Percentiles rank a stretch among this genome's conserved stretches.
Evolutionary conservation across 2,113 vertebrate genomes (phyloP).

Genomic region (Callopanchax toddi): DNA sequence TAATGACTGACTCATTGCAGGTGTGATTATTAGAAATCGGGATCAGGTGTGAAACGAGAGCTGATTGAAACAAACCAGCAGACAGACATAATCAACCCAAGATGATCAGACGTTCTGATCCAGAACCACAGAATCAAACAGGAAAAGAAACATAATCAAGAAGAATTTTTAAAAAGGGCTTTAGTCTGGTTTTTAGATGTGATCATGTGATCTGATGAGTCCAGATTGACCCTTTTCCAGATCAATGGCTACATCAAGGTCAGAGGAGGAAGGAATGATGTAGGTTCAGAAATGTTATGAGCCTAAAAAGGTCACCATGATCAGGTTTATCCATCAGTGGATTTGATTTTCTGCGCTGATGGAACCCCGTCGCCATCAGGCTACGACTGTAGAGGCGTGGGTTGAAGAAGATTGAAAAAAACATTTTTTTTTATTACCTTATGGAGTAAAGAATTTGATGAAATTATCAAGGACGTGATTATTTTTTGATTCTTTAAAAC

Average conservation of each 20-base stretch:
- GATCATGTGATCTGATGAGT: background rate
- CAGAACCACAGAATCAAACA: too few species aligned
- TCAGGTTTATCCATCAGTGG: background rate
- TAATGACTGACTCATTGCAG: too few species aligned
- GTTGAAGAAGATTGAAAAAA: background rate
- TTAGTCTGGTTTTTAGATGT: background rate
- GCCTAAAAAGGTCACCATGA: background rate
- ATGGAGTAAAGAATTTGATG: too few species aligned
- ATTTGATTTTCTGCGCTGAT: background rate
- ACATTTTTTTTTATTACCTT: background rate
- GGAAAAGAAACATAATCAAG: too few species aligned
- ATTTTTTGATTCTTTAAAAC: too few species aligned
- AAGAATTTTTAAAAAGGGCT: background rate
- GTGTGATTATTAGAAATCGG: too few species aligned
- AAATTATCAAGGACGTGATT: too few species aligned
- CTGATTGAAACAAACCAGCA: too few species aligned
- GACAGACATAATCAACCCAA: too few species aligned
- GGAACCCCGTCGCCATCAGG: background rate
- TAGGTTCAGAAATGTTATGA: background rate
- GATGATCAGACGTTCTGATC: too few species aligned
- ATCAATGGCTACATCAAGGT: background rate
- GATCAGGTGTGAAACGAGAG: too few species aligned
- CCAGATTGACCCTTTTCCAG: background rate
- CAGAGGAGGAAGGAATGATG: background rate
- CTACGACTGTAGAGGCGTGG: background rate